Base-by-base conservation (phyloP, 2,888 invertebrate genomes). In the Agrochola macilenta region DNA sequence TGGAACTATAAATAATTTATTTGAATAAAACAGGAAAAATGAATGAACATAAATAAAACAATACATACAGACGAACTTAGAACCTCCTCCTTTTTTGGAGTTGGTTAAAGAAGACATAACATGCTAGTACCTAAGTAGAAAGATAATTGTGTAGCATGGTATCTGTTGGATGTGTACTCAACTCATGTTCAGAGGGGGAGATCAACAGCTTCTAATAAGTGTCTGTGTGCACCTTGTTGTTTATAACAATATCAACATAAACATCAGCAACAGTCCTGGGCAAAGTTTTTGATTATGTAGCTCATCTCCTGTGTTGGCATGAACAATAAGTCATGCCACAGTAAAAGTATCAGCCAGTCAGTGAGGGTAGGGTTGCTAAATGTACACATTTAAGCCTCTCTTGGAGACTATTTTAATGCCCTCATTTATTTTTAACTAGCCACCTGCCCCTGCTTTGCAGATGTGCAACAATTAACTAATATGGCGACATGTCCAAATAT, bases 1-100 rank as follows among this genome's bases (percentile, higher is more conserved):
- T 30, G 11, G 11, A 52, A 43, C 26, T 43, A n/a, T 8, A n/a
- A 35, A 73, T 60, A 46, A 54, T 77, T 52, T 35, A 52, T 64
- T 64, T 58, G 26, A 17, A 35, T 54, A 52, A 7, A 68, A 63
- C 61, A 43, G 57, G 57, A 63, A 77, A 64, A 52, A 23, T 52
- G 1, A 0, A 52, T 52, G 8, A 23, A 52, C 23, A 23, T 52
- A 23, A 52, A 52, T 52, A 52, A 52, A 49, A 17, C 30, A 52
- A 52, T 17, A 49, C 20, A 52, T 52, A 20, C 52, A 52, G 20
- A 52, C 0, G 8, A 49, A 20, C 20, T 20, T 23, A 52, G 52
- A 52, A 23, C 23, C 20, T 52, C 52, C 23, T 23, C 52, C 52
- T 52, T 52, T 52, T 52, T 49, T 52, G 20, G 20, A 52, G 8